Evolutionary conservation across 2,113 vertebrate species (phyloP), one percentile per base, ranked within the genome.

Genomic region (Anguilla rostrata): DNA sequence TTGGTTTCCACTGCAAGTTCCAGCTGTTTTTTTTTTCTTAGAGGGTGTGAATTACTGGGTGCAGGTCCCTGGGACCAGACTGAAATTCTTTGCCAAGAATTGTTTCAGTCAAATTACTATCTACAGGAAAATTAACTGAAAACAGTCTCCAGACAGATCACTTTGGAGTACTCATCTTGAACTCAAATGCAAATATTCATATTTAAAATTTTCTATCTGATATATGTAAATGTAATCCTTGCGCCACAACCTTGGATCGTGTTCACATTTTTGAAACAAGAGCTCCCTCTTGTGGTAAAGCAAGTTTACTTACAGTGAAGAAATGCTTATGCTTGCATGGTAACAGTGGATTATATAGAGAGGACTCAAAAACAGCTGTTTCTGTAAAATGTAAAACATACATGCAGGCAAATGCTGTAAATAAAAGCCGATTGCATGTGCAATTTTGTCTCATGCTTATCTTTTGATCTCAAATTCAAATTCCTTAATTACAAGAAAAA

Each of bases 201-300:
- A 60, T 75, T 4, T 71, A 26, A 43, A 34, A 84, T 43, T 57
- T 43, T 79, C 34, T 39, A 53, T 53, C n/a, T 56, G 49, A 4
- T 22, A n/a, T 20, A 7, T 34, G 26, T 34, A n/a, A 29, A 26
- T 75, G 22, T 26, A 75, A 75, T 75, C 9, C n/a, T 75, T 75
- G 20, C 8, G 2, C 71, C n/a, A 75, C 71, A 75, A 34, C 9
- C 26, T n/a, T 75, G 63, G 20, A 71, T 71, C 63, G 29, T 75
- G 1, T 75, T 75, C 26, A 75, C 16, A 63, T 66, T n/a, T 15
- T 26, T 41, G 60, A 20, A 6, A 43, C 57, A 29, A 81, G 46
- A 66, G 34, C 87, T 86, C 91, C 89, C 87, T 89, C 90, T 92
- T 84, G 83, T 91, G 88, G 89, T 40, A 60, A 60, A 60, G 41